Conservation (phyloP, 2,113 vertebrate species). For the Alligator mississippiensis region DNA sequence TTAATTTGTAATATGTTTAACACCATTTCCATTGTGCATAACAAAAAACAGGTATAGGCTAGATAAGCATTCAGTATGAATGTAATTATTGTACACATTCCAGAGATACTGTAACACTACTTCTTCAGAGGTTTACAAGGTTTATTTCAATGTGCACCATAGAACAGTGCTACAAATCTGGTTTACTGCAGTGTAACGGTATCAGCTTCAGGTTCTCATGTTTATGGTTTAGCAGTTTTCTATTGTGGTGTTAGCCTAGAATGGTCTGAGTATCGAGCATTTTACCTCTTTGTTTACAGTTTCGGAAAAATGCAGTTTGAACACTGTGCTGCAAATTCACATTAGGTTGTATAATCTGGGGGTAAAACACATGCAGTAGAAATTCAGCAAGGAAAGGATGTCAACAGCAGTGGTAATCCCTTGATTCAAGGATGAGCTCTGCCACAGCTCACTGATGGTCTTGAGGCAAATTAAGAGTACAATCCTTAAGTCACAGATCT, state of each 20-base stretch:
- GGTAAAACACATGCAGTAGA: neutral
- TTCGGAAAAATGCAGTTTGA: neutral
- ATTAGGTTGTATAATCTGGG: neutral
- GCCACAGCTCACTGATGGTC: too few relatives aligned
- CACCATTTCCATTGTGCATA: neutral
- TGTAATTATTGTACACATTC: neutral
- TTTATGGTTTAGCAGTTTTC: neutral
- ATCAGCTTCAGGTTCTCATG: neutral
- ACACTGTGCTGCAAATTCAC: neutral
- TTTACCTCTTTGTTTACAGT: neutral
- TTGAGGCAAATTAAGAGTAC: too few relatives aligned
- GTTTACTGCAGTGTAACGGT: neutral
- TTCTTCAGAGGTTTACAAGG: neutral
- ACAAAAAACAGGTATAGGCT: neutral
- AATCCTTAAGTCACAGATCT: too few relatives aligned
- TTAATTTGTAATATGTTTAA: slow-evolving; percentile 8
- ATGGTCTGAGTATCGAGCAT: neutral
- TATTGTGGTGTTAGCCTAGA: neutral
- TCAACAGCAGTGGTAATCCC: too few relatives aligned
- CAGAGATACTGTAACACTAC: neutral
- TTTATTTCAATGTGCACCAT: fast-evolving
- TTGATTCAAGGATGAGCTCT: too few relatives aligned
- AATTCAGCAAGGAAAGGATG: neutral
- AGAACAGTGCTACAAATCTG: neutral
- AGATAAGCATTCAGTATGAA: neutral